Base-by-base conservation (phyloP, 2,797 vertebrate species). In the Peromyscus aztecus region DNA sequence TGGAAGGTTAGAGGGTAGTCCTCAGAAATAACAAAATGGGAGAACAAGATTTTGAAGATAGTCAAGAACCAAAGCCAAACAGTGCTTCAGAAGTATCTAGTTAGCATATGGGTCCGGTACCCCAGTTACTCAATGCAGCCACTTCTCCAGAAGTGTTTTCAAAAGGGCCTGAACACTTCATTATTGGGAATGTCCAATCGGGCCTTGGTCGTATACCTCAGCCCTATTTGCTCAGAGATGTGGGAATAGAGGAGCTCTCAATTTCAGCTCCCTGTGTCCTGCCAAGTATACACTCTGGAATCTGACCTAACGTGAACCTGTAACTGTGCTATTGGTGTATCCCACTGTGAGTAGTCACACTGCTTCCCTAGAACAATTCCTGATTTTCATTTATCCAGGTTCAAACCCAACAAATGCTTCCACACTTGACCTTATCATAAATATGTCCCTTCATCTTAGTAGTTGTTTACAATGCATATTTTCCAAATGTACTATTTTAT, bases 371-470 rank as follows among this genome's bases (percentile, higher is more conserved):
- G 34, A 67, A 49, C 75, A 76, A 7, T 34, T 73, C 24, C 43
- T 29, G 8, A 21, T 84, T 88, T 84, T 71, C 43, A 24, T 75
- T 94, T 95, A 75, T 37, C 69, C 83, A 83, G 21, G n/a, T 69
- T 97, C 84, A 83, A 46, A n/a, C 75, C 55, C 57, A 86, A 94
- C 69, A 80, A 27, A 92, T n/a, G 24, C 37, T 92, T 88, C 55
- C 34, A 61, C 14, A 78, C 57, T 91, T 94, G 19, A 37, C 52
- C 69, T 90, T 85, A 57, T 14, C 49, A 90, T 29, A 59, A 67
- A 89, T 94, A 40, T 23, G 87, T 80, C 29, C 52, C 73, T 96
- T 91, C 52, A 24, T 88, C 78, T 94, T 83, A 23, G 55, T 84
- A 91, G 21, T 37, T 96, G 40, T 94, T 91, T 80, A 83, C 80